Evolutionary conservation across 2,888 invertebrate species (phyloP), one percentile per base, ranked within the genome.

Genomic region (Catonia carolina): DNA sequence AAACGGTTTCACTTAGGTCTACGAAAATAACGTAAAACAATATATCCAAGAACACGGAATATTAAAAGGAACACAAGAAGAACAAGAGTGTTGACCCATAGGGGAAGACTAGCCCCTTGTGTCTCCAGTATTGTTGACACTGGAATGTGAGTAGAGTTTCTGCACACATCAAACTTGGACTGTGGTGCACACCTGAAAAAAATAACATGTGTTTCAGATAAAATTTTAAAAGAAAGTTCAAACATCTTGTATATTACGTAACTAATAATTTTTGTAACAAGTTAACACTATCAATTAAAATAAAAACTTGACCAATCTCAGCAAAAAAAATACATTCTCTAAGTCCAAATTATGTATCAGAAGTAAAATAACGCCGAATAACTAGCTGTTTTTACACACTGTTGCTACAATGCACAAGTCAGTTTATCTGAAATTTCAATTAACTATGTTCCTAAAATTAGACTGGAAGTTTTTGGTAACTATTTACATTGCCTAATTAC

Each of bases 41-140:
- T 73, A 71, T 87, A 87, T 62, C 86, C 86, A 61, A 86, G 74
- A 54, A 81, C 75, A 63, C 86, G 78, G 73, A 86, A 86, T 65
- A 83, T 78, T 64, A 85, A 69, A 62, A 87, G 77, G 74, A 86
- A 86, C 66, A 80, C 78, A 65, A 86, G 68, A 59, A 87, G 75
- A 50, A 86, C 82, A 57, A 83, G 71, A 12, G 85, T 85, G 72
- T 86, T 86, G 58, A 83, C 80, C 86, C 86, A 86, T 17, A 86
- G 73, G 12, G 86, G 84, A 61, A 78, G 68, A 62, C 76, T 76
- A 18, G 81, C 79, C 54, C 83, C 83, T 67, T 84, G 82, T 59
- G 79, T 79, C 66, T 80, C 81, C 63, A 86, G 72, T 64, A 86
- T 84, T 63, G 81, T 80, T 60, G 78, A 73, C 60, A 80, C 77